These are phyloP conservation scores for Leucophora obtusa DNA, from an alignment of 2,888 invertebrate genomes.

Conservation along the genomic window DNA sequence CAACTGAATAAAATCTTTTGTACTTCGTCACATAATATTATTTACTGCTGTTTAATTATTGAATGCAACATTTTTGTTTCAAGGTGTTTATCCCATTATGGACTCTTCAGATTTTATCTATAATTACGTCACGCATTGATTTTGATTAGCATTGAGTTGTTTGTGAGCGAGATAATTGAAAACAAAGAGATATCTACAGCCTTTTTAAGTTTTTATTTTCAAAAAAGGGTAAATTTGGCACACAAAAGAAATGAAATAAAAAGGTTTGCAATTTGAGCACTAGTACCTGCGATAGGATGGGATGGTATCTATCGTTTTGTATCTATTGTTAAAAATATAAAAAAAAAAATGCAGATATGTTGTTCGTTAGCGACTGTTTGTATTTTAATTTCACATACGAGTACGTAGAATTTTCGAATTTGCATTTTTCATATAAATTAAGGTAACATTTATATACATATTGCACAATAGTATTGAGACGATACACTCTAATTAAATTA, in stretches of 20 bases:
- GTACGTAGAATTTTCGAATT: constrained; percentile 31
- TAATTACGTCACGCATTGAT: constrained; percentile 63
- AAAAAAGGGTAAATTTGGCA: constrained; percentile 35
- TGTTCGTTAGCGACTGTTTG: constrained; percentile 50
- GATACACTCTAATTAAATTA: too few relatives aligned
- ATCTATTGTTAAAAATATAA: constrained; percentile 8
- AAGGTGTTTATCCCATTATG: constrained; percentile 74
- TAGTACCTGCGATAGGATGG: constrained; percentile 45
- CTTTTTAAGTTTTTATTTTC: constrained; percentile 20
- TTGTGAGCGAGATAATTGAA: constrained; percentile 54
- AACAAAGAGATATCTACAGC: constrained; percentile 28
- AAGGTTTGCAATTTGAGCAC: constrained; percentile 37
- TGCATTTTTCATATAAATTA: constrained; percentile 23
- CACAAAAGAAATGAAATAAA: constrained; percentile 22
- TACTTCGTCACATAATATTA: constrained; percentile 16
- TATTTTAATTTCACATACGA: constrained; percentile 34
- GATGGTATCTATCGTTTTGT: constrained; percentile 18
- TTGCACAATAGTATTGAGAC: too few relatives aligned
- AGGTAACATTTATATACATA: neutral
- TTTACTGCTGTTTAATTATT: constrained; percentile 40
- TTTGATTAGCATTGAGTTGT: constrained; percentile 62
- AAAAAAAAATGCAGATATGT: constrained; percentile 17
- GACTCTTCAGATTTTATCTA: constrained; percentile 69
- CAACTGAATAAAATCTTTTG: constrained; percentile 2
- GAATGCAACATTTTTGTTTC: constrained; percentile 64